Evolutionary conservation across 2,797 vertebrate genomes (phyloP).

Genomic region (Lophotriccus pileatus): DNA sequence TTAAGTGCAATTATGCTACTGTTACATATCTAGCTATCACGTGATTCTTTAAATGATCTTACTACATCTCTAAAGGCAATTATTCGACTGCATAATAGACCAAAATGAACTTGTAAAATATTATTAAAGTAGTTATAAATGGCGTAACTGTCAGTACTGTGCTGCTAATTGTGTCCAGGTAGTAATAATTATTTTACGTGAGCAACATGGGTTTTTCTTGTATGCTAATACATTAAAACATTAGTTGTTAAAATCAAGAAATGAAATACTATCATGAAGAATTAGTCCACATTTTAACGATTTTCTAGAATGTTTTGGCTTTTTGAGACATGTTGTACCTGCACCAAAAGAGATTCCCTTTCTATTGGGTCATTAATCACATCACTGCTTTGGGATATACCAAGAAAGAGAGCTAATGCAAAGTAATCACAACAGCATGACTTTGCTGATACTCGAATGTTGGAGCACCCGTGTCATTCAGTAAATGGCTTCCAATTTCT

Average conservation of each 20-base stretch:
- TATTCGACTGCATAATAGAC: constrained; percentile 2
- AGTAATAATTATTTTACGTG: constrained; percentile 16
- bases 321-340: neutral
- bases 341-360: neutral
- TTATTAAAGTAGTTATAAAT: constrained; percentile 21
- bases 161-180: neutral
- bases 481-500: neutral
- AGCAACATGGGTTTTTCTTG: neutral
- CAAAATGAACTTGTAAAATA: constrained; percentile 31
- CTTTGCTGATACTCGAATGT: neutral
- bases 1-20: neutral
- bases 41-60: neutral
- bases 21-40: neutral
- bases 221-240: neutral
- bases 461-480: neutral
- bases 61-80: constrained; percentile 14
- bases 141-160: neutral
- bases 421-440: neutral
- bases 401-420: neutral
- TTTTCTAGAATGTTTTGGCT: neutral
- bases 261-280: neutral
- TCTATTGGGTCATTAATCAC: accelerated
- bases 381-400: neutral
- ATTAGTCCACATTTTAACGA: neutral
- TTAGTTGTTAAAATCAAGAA: neutral